Percentiles rank a stretch among this genome's conserved stretches.
Conservation (phyloP, 1,140 invertebrate genomes). For the Sycophila sp. region DNA sequence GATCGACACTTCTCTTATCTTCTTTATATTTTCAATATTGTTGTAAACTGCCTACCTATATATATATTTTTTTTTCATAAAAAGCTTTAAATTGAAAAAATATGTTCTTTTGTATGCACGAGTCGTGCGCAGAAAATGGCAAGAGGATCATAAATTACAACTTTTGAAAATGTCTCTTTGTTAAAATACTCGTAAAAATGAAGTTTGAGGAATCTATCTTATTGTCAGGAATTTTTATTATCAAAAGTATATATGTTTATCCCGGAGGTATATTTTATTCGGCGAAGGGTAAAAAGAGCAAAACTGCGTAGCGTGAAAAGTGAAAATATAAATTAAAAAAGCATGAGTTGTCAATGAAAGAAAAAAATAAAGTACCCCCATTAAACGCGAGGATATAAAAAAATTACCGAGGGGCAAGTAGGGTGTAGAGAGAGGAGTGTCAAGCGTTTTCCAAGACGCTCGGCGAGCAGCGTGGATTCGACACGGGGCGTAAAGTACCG, state of each 20-base stretch:
- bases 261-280: neutral
- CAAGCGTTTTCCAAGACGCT: conserved; percentile 29
- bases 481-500: conserved; percentile 41
- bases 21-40: too few species aligned
- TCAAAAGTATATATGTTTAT: neutral
- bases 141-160: too few species aligned
- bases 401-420: neutral
- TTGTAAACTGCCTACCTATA: too few species aligned
- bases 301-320: neutral
- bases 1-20: too few species aligned
- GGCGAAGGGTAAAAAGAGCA: neutral
- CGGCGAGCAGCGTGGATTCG: conserved; percentile 39
- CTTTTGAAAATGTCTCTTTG: too few species aligned
- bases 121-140: too few species aligned
- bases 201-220: too few species aligned
- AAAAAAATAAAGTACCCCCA: conserved; percentile 17
- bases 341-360: too few species aligned
- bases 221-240: neutral
- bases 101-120: too few species aligned
- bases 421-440: neutral
- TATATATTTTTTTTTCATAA: too few species aligned
- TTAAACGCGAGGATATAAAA: neutral
- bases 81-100: too few species aligned
- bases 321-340: neutral
- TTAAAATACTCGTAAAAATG: too few species aligned